Evolutionary conservation across 2,888 invertebrate genomes (phyloP).

Genomic region (Apeira syringaria): DNA sequence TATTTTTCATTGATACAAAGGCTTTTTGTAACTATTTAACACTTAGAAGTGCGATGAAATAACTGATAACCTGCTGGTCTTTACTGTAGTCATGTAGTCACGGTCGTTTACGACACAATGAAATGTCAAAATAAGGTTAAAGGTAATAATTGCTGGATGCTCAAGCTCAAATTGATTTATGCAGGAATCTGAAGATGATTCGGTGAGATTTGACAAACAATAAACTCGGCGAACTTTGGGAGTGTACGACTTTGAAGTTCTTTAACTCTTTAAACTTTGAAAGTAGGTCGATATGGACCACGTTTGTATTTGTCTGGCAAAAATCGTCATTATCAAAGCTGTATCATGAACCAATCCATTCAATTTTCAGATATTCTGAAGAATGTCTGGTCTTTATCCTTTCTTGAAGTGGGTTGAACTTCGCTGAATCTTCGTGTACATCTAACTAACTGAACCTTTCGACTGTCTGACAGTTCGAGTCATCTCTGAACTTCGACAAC

Average conservation of each 20-base stretch:
- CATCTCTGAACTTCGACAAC: constrained; percentile 10
- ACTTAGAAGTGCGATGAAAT: constrained; percentile 31
- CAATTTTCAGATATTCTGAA: too few relatives aligned
- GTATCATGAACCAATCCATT: too few relatives aligned
- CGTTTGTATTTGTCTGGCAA: too few relatives aligned
- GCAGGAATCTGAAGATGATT: constrained; percentile 61
- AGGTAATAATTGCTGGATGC: constrained; percentile 52
- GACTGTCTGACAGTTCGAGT: background rate
- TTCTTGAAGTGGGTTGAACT: too few relatives aligned
- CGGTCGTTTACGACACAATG: constrained; percentile 72
- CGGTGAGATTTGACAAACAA: constrained; percentile 40
- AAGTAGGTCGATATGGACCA: too few relatives aligned
- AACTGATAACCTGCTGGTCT: constrained; percentile 52
- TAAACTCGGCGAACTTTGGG: constrained; percentile 25
- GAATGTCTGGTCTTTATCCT: too few relatives aligned
- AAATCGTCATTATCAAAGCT: too few relatives aligned
- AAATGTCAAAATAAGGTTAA: constrained; percentile 82
- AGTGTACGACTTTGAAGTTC: background rate
- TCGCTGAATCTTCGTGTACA: too few relatives aligned
- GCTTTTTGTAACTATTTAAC: background rate
- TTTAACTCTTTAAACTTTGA: too few relatives aligned
- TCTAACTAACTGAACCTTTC: too few relatives aligned
- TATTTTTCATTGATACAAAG: too few relatives aligned
- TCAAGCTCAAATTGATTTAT: constrained; percentile 63
- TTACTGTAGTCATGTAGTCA: constrained; percentile 53